Evolutionary conservation across 2,888 invertebrate genomes (phyloP).

Genomic region (Drosophila eohydei): DNA sequence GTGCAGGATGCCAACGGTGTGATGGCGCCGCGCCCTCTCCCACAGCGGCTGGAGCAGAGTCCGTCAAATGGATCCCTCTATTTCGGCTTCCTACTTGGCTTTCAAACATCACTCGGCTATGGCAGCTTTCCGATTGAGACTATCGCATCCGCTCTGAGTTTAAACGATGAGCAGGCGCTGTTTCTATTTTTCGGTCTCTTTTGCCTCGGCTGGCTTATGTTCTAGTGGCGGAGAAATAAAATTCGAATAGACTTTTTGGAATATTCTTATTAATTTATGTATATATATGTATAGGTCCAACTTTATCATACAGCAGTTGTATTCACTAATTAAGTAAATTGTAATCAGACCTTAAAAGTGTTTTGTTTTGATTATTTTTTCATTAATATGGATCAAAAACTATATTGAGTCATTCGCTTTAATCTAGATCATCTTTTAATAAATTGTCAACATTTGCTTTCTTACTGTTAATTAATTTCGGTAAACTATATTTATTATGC

Average conservation of each 20-base stretch:
- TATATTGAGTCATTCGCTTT: conserved; percentile 8
- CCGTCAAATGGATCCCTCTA: neutral
- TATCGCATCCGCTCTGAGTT: neutral
- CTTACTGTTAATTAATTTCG: conserved; percentile 10
- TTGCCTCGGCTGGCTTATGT: conserved; percentile 2
- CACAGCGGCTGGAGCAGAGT: neutral
- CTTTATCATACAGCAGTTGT: neutral
- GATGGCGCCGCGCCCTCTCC: conserved; percentile 8
- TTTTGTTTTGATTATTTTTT: conserved; percentile 3
- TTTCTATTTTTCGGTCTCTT: neutral
- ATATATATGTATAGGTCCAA: neutral
- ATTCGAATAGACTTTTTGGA: conserved; percentile 6
- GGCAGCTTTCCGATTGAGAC: neutral
- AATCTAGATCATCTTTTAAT: conserved; percentile 13
- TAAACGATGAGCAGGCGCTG: conserved; percentile 2
- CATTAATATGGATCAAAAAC: conserved; percentile 3
- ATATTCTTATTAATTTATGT: conserved; percentile 6
- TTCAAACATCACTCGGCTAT: conserved; percentile 2
- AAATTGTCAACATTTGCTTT: conserved; percentile 4
- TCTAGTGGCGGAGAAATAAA: neutral
- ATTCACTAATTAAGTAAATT: conserved; percentile 5
- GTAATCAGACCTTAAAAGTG: conserved; percentile 1
- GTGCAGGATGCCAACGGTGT: neutral
- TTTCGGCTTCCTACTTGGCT: neutral
- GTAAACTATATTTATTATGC: conserved; percentile 39